Base-by-base conservation (phyloP, 2,797 vertebrate species). In the Erpetoichthys calabaricus region DNA sequence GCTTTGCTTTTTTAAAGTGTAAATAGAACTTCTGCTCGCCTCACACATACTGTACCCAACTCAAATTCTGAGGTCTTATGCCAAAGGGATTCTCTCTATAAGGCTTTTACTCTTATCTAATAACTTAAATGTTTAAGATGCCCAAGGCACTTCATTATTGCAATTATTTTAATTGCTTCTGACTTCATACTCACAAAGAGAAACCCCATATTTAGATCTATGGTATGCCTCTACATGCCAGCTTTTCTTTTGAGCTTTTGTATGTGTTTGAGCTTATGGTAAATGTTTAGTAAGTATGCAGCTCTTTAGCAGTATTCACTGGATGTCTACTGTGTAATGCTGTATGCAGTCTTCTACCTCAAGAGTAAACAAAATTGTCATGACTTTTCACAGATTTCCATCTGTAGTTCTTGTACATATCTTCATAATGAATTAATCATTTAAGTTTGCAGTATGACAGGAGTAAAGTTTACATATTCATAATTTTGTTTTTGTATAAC, bases 161-260 rank as follows among this genome's bases (percentile, higher is more conserved):
- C 47, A 54, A 45, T 54, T 59, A 53, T 54, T 45, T 53, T 45
- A 53, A 53, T 53, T 45, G 51, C 58, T 45, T 10, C 9, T 41
- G 51, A 42, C 51, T 53, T 59, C 10, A 45, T 42, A 8, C 43
- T 52, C 10, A 42, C 56, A 41, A 46, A 6, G 47, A 58, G 43
- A 10, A 44, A 9, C 57, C 57, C 47, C 42, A 5, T 44, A 43
- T 51, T 51, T 45, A 44, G 49, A 8, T 58, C 25, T 9, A 41
- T 6, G 47, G 52, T 51, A 3, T 58, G 57, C 47, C 49, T 7
- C 49, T 45, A 47, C 57, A 47, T 53, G 57, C 57, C n/a, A n/a
- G 45, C 9, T 8, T 45, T 45, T 25, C 47, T 57, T 7, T 57
- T 54, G 64, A 62, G 61, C 25, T 25, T 25, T 25, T 25, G 25